Percentiles rank a stretch among this genome's conserved stretches.
Conservation (phyloP, 2,113 vertebrate genomes). For the Hyla sarda region DNA sequence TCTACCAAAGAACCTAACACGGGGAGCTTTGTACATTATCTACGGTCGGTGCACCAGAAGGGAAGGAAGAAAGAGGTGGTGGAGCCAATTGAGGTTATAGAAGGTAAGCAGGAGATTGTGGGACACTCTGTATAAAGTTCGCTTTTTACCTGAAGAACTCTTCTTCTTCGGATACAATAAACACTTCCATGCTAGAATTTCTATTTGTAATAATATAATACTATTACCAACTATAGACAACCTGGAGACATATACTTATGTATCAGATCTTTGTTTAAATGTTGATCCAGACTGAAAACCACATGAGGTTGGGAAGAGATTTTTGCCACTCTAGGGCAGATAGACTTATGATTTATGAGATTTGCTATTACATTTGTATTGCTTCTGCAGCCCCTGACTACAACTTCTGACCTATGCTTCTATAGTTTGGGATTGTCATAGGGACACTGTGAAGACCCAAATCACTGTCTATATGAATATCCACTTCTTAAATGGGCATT, state of each 20-base stretch:
- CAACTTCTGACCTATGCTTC: too few relatives aligned
- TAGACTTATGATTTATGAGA: neutral
- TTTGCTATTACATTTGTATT: neutral
- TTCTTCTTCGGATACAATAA: neutral
- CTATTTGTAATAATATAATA: neutral
- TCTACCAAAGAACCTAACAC: neutral
- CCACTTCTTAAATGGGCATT: neutral
- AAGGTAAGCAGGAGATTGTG: slow-evolving; percentile 18
- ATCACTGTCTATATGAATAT: neutral
- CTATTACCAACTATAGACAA: neutral
- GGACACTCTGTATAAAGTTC: neutral
- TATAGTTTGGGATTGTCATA: neutral
- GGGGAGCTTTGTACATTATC: slow-evolving; percentile 8
- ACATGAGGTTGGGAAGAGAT: neutral
- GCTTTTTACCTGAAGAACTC: neutral
- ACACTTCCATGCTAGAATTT: neutral
- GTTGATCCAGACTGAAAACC: neutral
- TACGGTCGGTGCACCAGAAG: slow-evolving; percentile 60
- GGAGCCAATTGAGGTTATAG: neutral
- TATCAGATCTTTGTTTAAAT: neutral
- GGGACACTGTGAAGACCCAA: neutral
- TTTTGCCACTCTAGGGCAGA: neutral
- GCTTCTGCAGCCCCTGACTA: too few relatives aligned
- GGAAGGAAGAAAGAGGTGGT: slow-evolving; percentile 49
- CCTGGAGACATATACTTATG: neutral